Evolutionary conservation across 2,113 vertebrate genomes (phyloP).

Genomic region (Dryoscopus gambensis): DNA sequence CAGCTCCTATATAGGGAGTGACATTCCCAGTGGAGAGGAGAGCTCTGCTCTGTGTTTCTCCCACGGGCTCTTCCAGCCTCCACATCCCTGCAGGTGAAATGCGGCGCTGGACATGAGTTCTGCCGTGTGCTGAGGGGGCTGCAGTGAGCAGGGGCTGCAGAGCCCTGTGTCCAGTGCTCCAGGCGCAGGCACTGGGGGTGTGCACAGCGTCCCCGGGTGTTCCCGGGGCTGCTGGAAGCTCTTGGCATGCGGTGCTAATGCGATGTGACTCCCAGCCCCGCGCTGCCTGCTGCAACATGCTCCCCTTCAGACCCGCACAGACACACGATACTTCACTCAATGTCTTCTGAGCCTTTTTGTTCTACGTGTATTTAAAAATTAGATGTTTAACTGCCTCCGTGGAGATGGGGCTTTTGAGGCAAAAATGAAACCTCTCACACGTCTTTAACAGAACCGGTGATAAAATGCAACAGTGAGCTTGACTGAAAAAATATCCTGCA

Average conservation of each 20-base stretch:
- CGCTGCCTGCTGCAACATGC: neutral
- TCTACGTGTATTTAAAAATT: neutral
- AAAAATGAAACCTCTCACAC: neutral
- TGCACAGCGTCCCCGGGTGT: accelerated
- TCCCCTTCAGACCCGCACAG: neutral
- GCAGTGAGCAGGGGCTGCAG: neutral
- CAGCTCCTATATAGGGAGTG: neutral
- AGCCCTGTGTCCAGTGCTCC: neutral
- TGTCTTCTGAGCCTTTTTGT: neutral
- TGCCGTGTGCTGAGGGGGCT: neutral
- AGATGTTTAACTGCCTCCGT: neutral
- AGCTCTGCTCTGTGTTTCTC: neutral
- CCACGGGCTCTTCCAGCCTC: neutral
- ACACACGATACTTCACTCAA: neutral
- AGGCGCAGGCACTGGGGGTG: neutral
- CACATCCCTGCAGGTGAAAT: neutral
- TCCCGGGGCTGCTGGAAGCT: neutral
- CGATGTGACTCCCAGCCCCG: neutral
- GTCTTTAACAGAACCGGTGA: neutral
- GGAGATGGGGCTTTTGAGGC: neutral
- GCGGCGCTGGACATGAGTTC: accelerated
- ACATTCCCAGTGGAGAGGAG: neutral
- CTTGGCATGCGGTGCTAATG: neutral
- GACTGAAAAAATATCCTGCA: neutral
- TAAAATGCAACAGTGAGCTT: neutral